Conservation (phyloP, 2,797 vertebrate genomes). For the Pyrocephalus nanus region DNA sequence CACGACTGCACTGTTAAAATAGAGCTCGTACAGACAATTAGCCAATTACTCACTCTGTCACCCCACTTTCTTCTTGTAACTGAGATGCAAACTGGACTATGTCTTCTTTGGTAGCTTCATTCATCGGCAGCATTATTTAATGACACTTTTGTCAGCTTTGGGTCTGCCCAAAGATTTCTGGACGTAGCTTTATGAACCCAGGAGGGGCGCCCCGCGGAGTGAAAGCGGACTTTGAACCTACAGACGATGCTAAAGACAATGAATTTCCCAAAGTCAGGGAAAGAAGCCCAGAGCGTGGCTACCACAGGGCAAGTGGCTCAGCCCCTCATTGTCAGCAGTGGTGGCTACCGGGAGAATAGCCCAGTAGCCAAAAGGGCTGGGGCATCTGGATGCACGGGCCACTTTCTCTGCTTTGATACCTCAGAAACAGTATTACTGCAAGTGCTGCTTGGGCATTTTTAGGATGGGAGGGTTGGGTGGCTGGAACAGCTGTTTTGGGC, state of each 20-base stretch:
- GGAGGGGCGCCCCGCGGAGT: slow-evolving; percentile 16
- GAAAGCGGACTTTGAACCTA: slow-evolving; percentile 62
- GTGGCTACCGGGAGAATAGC: not conserved
- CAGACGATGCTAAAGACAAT: slow-evolving; percentile 52
- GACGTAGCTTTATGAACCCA: slow-evolving; percentile 66
- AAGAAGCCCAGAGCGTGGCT: slow-evolving; percentile 47
- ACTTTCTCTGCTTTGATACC: not conserved
- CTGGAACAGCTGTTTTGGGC: not conserved
- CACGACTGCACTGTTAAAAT: slow-evolving; percentile 69
- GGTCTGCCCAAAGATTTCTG: slow-evolving; percentile 65
- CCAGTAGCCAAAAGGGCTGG: not conserved
- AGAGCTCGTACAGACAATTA: slow-evolving; percentile 62
- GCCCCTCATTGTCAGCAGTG: slow-evolving; percentile 3
- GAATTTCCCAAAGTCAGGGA: slow-evolving; percentile 60
- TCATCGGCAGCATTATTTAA: slow-evolving; percentile 65
- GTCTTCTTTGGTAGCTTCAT: slow-evolving; percentile 70
- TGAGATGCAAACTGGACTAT: slow-evolving; percentile 69
- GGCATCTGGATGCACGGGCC: not conserved
- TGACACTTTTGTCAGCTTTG: slow-evolving; percentile 68
- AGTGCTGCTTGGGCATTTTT: not conserved
- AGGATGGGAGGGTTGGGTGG: not conserved
- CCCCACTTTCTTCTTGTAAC: slow-evolving; percentile 69
- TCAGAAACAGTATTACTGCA: not conserved
- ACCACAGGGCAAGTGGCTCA: slow-evolving; percentile 28
- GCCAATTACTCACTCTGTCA: slow-evolving; percentile 69